Conservation (phyloP, 2,888 invertebrate genomes). For the Eurytoma adleriae region DNA sequence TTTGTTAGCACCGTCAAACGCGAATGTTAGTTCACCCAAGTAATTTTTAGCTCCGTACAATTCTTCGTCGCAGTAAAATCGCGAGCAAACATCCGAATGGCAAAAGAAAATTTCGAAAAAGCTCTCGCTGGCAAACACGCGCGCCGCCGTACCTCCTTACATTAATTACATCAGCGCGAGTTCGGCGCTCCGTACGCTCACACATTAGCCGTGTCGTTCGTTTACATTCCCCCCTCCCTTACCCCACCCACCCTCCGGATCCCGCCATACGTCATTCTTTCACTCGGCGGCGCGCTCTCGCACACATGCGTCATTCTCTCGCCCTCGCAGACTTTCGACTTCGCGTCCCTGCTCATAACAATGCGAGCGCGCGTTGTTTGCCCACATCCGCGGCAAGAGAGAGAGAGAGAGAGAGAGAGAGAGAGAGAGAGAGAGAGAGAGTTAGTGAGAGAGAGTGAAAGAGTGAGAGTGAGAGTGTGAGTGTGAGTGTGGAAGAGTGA, state of each 20-base stretch:
- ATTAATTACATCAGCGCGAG: constrained; percentile 12
- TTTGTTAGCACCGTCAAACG: no score
- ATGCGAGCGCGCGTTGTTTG: constrained; percentile 20
- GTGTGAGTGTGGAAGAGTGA: no score
- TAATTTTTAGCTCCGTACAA: no score
- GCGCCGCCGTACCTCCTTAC: neutral
- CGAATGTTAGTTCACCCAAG: no score
- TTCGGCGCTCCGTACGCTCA: neutral
- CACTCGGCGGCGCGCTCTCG: constrained; percentile 22
- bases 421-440: neutral
- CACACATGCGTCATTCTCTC: constrained; percentile 36
- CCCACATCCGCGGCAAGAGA: constrained; percentile 10
- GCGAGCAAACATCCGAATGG: no score
- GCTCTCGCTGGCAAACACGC: no score
- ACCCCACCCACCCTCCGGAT: neutral
- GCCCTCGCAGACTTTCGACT: neutral
- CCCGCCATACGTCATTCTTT: constrained; percentile 30
- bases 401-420: constrained; percentile 5
- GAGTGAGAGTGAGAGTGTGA: no score
- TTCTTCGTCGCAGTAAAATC: no score
- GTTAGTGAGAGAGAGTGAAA: neutral
- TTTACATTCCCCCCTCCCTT: constrained; percentile 4
- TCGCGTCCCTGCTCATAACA: neutral
- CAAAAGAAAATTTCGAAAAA: no score
- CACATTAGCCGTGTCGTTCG: neutral